These are phyloP conservation scores for Phymatocera aterrima DNA, from an alignment of 2,888 invertebrate species.

Conservation along the genomic window DNA sequence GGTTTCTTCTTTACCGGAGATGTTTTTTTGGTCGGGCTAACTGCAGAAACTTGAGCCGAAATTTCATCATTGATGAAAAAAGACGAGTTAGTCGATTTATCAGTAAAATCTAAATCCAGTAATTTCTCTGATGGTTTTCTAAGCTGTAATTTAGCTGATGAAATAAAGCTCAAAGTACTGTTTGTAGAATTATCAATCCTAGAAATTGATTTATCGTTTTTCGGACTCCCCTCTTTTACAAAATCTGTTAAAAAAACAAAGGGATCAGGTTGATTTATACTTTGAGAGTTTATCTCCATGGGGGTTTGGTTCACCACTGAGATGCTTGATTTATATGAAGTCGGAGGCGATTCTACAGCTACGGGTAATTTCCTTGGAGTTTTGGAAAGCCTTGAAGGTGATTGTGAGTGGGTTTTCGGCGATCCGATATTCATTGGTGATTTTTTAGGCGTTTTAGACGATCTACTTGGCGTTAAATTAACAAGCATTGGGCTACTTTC, in stretches of 20 bases:
- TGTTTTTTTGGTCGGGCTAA: background rate
- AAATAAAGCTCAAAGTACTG: background rate
- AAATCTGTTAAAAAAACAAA: background rate
- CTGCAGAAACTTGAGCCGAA: too few species aligned
- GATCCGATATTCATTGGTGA: constrained; percentile 62
- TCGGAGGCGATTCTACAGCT: constrained; percentile 53
- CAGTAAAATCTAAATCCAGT: too few species aligned
- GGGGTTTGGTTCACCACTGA: constrained; percentile 43
- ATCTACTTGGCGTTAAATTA: constrained; percentile 60
- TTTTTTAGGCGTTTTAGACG: constrained; percentile 62
- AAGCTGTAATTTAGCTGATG: background rate
- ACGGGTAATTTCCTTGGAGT: constrained; percentile 61
- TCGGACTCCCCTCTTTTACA: background rate
- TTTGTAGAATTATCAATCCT: too few species aligned
- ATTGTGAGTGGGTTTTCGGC: constrained; percentile 59
- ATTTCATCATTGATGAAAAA: too few species aligned
- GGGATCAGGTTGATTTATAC: too few species aligned
- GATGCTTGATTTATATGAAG: constrained; percentile 51
- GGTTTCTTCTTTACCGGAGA: background rate
- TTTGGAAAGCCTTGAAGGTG: constrained; percentile 55
- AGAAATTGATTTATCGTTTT: background rate
- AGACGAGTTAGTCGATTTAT: too few species aligned
- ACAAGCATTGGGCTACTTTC: constrained; percentile 63
- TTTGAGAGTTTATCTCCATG: background rate
- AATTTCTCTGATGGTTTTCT: background rate